Evolutionary conservation across 2,113 vertebrate species (phyloP).

Genomic region (Brachyistius frenatus): DNA sequence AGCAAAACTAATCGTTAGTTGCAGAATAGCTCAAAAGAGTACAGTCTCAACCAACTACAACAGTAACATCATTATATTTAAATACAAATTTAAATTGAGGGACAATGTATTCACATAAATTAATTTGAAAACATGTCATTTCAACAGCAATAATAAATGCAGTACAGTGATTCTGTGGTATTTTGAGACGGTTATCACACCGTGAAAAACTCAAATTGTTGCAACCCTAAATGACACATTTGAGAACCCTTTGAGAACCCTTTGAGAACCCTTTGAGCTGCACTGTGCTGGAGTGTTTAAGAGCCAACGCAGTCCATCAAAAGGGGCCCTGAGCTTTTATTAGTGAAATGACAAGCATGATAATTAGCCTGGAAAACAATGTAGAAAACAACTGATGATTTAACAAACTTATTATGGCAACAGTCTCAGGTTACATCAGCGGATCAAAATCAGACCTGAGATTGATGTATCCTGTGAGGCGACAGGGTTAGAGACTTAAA

Average conservation of each 20-base stretch:
- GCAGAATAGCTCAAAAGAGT: too few species aligned
- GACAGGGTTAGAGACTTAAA: background rate
- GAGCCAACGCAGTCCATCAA: background rate
- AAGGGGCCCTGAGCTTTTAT: background rate
- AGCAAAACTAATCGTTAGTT: too few species aligned
- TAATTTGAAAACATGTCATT: too few species aligned
- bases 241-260: background rate
- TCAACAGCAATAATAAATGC: too few species aligned
- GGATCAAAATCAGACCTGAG: conserved; percentile 7
- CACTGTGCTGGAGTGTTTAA: background rate
- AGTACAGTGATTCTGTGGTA: too few species aligned
- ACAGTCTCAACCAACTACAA: too few species aligned
- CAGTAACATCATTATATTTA: too few species aligned
- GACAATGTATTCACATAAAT: too few species aligned
- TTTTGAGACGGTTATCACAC: too few species aligned
- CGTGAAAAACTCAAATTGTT: too few species aligned
- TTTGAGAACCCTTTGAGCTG: background rate
- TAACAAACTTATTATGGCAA: background rate
- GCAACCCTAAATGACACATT: too few species aligned
- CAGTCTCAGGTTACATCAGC: background rate
- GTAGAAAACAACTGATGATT: background rate
- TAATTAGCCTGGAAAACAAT: background rate
- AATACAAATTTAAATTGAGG: too few species aligned
- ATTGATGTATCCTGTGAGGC: background rate
- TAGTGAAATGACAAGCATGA: background rate